Evolutionary conservation across 2,888 invertebrate species (phyloP).

Genomic region (Erebia ligea): DNA sequence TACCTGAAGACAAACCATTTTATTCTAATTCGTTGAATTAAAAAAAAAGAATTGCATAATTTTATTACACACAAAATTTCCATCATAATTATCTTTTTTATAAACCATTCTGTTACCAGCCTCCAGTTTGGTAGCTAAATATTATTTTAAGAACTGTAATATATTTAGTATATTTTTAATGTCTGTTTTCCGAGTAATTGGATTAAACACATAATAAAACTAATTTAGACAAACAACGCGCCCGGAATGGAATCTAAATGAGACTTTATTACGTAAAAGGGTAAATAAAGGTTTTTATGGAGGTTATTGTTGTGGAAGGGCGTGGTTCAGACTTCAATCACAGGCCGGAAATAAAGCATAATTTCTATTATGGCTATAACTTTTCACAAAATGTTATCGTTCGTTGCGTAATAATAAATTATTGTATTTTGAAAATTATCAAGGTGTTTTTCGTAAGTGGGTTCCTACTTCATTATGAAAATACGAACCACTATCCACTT

Average conservation of each 20-base stretch:
- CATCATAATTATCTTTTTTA: not conserved
- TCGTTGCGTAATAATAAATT: conserved; percentile 25
- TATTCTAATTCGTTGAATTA: not conserved
- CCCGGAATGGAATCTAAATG: conserved; percentile 18
- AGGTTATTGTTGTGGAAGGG: conserved; percentile 44
- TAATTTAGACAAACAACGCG: conserved; percentile 12
- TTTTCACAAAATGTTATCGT: conserved; percentile 31
- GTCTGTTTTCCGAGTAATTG: not conserved
- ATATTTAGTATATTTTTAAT: not conserved
- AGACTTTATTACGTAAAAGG: conserved; percentile 21
- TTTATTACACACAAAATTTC: not conserved
- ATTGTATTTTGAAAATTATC: conserved; percentile 15
- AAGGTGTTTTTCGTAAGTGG: conserved; percentile 6
- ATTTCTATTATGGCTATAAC: conserved; percentile 56
- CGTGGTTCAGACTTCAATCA: conserved; percentile 67
- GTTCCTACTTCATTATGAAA: too few relatives aligned
- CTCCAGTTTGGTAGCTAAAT: not conserved
- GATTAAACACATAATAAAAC: conserved; percentile 13
- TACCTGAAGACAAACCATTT: not conserved
- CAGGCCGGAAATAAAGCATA: conserved; percentile 68
- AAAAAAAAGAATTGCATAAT: not conserved
- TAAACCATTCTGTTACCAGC: not conserved
- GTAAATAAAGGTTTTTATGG: conserved; percentile 33
- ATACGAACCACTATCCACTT: not conserved
- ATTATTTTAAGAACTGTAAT: not conserved